Conservation (phyloP, 2,113 vertebrate species). For the Odocoileus hemionus region DNA sequence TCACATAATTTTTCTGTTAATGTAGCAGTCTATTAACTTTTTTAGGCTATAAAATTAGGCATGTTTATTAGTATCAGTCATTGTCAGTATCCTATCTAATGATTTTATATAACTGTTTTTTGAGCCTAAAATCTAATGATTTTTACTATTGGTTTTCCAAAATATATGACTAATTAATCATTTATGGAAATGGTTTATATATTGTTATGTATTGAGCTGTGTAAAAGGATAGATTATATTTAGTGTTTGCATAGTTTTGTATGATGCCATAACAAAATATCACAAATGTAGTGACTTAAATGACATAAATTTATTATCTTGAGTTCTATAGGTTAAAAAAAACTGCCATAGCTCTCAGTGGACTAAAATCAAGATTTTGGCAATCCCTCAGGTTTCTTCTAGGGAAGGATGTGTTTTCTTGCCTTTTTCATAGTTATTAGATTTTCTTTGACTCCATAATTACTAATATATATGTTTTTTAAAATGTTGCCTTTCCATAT, state of each 20-base stretch:
- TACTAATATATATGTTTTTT: background rate
- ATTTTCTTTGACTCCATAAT: background rate
- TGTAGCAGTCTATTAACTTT: background rate
- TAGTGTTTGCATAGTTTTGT: background rate
- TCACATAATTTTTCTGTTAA: background rate
- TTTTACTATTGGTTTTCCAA: background rate
- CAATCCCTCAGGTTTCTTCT: background rate
- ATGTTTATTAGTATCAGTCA: background rate
- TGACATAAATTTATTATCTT: background rate
- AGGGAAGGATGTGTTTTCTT: background rate
- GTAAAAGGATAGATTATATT: background rate
- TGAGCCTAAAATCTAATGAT: background rate
- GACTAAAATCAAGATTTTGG: background rate
- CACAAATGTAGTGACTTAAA: background rate
- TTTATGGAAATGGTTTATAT: background rate
- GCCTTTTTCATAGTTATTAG: background rate
- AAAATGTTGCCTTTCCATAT: background rate
- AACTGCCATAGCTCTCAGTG: background rate
- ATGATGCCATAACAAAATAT: background rate
- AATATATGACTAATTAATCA: background rate
- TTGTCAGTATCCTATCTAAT: background rate
- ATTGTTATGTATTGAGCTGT: background rate
- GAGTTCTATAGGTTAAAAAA: background rate
- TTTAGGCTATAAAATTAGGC: background rate
- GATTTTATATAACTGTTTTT: background rate